Base-by-base conservation (phyloP, 2,113 vertebrate species). In the Vidua macroura region DNA sequence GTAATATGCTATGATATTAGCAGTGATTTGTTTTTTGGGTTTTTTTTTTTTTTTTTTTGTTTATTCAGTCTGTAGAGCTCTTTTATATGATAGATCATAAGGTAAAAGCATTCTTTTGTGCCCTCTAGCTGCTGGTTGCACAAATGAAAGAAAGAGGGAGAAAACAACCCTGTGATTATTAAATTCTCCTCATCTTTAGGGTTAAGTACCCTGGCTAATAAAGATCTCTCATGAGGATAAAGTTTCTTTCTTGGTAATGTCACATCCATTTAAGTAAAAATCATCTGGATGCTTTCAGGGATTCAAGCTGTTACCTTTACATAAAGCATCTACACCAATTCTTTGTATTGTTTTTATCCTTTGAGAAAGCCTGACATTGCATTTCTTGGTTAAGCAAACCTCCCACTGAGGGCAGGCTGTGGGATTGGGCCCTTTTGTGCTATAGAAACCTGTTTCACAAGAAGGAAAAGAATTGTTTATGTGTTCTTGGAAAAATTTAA, bases 91-190 rank as follows among this genome's bases (percentile, higher is more conserved):
- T 81, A 70, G 86, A 97, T 94, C 85, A 94, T 92, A 96, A 98
- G 96, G 96, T 96, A 98, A 98, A 98, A 97, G 97, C 97, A 98
- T 98, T 98, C 98, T 98, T 98, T 98, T 98, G 98, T 98, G 98
- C 98, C 98, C 97, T 98, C 98, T 98, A 98, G 98, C 98, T 98
- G 98, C 92, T 97, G 96, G 85, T 96, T 97, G 96, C 93, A 96
- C 96, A 97, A 93, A 97, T 97, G 95, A 93, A 97, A 97, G 95
- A 95, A 84, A 94, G 93, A 97, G n/a, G 76, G 77, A 95, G 88
- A 93, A 94, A 93, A 96, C 94, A 96, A 96, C 91, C 94, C 93
- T 96, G 93, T 96, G 92, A 93, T 96, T 96, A 97, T 97, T 97
- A 96, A 94, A 97, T 96, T 97, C 90, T 90, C 88, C 90, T 94